A percentile compares a stretch with the other conserved stretches of the same genome.
phyloP scores from a whole-genome alignment of 2,888 invertebrate genomes.

The Cepaea hortensis region DNA sequence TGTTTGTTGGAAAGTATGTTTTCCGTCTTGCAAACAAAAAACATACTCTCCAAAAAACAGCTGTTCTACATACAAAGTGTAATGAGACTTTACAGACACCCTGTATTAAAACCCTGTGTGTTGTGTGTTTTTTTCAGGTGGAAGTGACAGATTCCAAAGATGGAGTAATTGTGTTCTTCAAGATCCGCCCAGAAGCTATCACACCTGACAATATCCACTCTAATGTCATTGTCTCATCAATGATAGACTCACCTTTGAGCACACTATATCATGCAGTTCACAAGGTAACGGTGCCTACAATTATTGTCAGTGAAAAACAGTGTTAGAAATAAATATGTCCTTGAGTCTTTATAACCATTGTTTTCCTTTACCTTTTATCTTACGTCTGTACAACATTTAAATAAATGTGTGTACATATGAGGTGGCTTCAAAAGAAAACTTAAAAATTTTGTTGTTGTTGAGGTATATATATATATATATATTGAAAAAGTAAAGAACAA shows the following conservation, averaged over 20 bases:
- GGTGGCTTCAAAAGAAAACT: too few relatives aligned
- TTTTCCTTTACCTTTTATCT: background rate
- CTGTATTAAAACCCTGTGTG: too few relatives aligned
- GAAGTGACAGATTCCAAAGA: slow-evolving; percentile 75
- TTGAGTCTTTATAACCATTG: background rate
- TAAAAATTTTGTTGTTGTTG: too few relatives aligned
- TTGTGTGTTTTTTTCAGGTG: slow-evolving; percentile 65
- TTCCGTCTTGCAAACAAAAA: too few relatives aligned
- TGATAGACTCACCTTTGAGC: slow-evolving; percentile 80
- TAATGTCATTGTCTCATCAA: slow-evolving; percentile 80
- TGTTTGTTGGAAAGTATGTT: too few relatives aligned
- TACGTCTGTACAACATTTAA: too few relatives aligned
- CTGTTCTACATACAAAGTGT: too few relatives aligned
- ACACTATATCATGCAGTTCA: slow-evolving; percentile 82
- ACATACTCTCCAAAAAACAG: too few relatives aligned
- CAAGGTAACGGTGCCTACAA: slow-evolving; percentile 68
- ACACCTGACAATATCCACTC: slow-evolving; percentile 80
- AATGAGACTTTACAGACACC: too few relatives aligned
- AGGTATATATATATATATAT: too few relatives aligned
- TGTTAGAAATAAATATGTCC: background rate
- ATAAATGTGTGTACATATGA: too few relatives aligned
- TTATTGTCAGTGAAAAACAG: background rate
- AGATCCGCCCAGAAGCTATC: slow-evolving; percentile 80
- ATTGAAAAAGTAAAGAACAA: too few relatives aligned
- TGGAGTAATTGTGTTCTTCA: slow-evolving; percentile 80